Conservation (phyloP, 2,113 vertebrate species). For the Vanacampus margaritifer region DNA sequence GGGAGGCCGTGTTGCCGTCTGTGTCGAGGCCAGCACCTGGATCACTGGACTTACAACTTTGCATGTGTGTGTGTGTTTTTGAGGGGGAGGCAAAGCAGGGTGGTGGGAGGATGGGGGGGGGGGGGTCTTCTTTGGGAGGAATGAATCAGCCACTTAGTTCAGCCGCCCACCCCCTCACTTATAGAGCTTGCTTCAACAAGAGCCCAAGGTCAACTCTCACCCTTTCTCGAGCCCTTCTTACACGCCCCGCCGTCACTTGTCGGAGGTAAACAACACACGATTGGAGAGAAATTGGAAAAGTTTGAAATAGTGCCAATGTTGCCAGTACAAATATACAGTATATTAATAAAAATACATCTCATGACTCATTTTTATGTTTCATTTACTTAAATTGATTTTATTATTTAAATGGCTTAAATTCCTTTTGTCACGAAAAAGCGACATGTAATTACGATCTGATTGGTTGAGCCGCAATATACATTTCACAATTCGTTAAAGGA, state of each 20-base stretch:
- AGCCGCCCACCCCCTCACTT: constrained; percentile 66
- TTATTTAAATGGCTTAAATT: too few species aligned
- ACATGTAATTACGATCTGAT: too few species aligned
- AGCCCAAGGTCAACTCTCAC: constrained; percentile 68
- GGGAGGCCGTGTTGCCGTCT: constrained; percentile 45
- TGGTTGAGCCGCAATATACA: background rate
- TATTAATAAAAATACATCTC: too few species aligned
- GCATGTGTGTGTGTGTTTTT: constrained; percentile 21
- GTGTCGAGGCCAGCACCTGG: constrained; percentile 61
- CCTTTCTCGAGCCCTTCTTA: constrained; percentile 45
- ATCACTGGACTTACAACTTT: constrained; percentile 32
- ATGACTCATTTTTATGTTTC: too few species aligned
- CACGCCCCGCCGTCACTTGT: constrained; percentile 30
- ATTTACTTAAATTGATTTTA: too few species aligned
- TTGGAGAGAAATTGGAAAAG: constrained; percentile 50
- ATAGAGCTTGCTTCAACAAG: constrained; percentile 56
- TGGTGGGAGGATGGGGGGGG: constrained; percentile 23
- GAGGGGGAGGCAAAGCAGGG: background rate
- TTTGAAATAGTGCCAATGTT: constrained; percentile 32
- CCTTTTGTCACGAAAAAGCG: too few species aligned
- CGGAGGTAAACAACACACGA: constrained; percentile 53
- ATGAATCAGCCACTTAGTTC: constrained; percentile 70
- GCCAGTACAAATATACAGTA: background rate
- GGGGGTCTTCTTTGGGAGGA: constrained; percentile 49
- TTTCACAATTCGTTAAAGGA: too few species aligned